Evolutionary conservation across 2,888 invertebrate species (phyloP).

Genomic region (Drosophila mimetica): DNA sequence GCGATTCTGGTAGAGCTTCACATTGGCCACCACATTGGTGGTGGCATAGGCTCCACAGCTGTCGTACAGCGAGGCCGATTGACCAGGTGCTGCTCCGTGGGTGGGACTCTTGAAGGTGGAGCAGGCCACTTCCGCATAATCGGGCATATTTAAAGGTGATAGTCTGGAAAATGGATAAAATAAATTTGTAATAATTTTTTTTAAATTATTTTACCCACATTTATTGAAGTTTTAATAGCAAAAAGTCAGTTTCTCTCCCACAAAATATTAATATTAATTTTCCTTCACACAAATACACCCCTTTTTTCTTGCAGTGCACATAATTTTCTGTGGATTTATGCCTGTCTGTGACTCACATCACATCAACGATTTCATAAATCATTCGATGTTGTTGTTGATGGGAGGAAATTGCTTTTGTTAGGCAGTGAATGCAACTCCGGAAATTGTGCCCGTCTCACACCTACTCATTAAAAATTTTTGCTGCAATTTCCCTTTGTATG

Average conservation of each 20-base stretch:
- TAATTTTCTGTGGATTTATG: slow-evolving; percentile 18
- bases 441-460: slow-evolving; percentile 64
- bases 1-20: slow-evolving; percentile 84
- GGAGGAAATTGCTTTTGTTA: slow-evolving; percentile 80
- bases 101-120: slow-evolving; percentile 84
- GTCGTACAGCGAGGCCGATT: slow-evolving; percentile 81
- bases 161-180: slow-evolving; percentile 80
- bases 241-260: too few species aligned
- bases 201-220: too few species aligned
- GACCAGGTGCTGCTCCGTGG: slow-evolving; percentile 58
- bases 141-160: slow-evolving; percentile 85
- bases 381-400: slow-evolving; percentile 55
- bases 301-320: slow-evolving; percentile 2
- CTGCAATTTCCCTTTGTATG: slow-evolving; percentile 18
- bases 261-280: not conserved
- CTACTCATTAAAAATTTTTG: slow-evolving; percentile 67
- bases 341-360: slow-evolving; percentile 51
- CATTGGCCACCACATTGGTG: slow-evolving; percentile 84
- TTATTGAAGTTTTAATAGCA: too few species aligned
- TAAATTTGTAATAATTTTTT: too few species aligned
- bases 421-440: slow-evolving; percentile 55
- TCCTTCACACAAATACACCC: not conserved
- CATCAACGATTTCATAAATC: slow-evolving; percentile 69
- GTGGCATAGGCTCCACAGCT: slow-evolving; percentile 85
- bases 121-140: slow-evolving; percentile 85